These are phyloP conservation scores for Rutpela maculata DNA, from an alignment of 2,888 invertebrate species.

Conservation along the genomic window DNA sequence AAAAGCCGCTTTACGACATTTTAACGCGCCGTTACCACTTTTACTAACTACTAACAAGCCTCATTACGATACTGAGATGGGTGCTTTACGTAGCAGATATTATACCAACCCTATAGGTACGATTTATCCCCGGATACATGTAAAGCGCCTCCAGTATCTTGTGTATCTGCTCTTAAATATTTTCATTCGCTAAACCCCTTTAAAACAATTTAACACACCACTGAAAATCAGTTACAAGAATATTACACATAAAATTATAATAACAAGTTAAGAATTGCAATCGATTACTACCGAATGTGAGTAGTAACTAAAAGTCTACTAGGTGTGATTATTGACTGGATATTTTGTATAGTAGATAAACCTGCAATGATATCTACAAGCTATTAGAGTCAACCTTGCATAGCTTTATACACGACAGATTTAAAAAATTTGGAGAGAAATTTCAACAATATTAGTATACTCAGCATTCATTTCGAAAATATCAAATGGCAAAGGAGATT, in stretches of 20 bases:
- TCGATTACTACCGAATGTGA: no score
- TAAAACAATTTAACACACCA: neutral
- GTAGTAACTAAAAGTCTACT: no score
- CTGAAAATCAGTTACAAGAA: neutral
- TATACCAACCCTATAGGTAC: slow-evolving; percentile 60
- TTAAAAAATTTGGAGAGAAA: no score
- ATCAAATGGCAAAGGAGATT: no score
- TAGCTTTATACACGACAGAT: no score
- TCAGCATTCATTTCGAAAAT: no score
- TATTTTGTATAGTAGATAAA: no score
- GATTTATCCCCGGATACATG: slow-evolving; percentile 54
- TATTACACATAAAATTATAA: neutral
- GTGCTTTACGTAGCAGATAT: slow-evolving; percentile 66
- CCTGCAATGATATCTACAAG: no score
- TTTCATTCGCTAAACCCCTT: neutral
- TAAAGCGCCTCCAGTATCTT: slow-evolving; percentile 24
- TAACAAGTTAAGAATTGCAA: neutral
- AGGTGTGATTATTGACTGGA: no score
- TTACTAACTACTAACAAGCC: slow-evolving; percentile 73
- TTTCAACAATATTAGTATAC: no score
- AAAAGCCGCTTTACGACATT: slow-evolving; percentile 74
- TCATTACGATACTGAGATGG: slow-evolving; percentile 71
- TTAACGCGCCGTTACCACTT: slow-evolving; percentile 73
- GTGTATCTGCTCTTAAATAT: slow-evolving; percentile 11
- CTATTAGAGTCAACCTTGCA: no score